These are phyloP conservation scores for Lepidurus arcticus DNA, from an alignment of 1,140 invertebrate species.

Conservation along the genomic window DNA sequence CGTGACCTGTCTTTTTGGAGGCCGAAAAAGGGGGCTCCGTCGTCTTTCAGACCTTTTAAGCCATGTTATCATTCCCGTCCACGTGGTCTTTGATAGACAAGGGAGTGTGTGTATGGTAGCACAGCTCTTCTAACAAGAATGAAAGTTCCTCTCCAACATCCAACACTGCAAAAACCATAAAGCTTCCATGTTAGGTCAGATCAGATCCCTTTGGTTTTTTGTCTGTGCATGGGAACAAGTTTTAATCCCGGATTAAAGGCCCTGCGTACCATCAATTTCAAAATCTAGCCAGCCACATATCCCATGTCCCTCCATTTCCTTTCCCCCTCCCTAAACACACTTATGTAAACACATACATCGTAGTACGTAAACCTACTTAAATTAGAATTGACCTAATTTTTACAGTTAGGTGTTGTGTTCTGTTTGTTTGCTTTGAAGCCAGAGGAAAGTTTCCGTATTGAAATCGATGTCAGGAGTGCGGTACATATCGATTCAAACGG, in stretches of 20 bases:
- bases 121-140: background rate
- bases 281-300: background rate
- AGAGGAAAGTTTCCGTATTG: no score
- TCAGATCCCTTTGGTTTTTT: background rate
- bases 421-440: no score
- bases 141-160: background rate
- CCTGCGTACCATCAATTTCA: constrained; percentile 6
- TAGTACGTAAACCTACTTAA: no score
- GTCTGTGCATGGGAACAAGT: background rate
- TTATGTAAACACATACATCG: background rate
- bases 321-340: background rate
- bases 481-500: no score
- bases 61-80: constrained; percentile 14
- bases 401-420: no score
- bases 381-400: no score
- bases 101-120: background rate
- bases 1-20: background rate
- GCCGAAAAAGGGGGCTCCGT: background rate
- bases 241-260: constrained; percentile 12
- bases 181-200: background rate
- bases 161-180: background rate
- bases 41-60: background rate
- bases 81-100: constrained; percentile 9
- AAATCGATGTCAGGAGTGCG: no score
- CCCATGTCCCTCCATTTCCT: background rate